Evolutionary conservation across 2,113 vertebrate species (phyloP).

Genomic region (Corapipo altera): DNA sequence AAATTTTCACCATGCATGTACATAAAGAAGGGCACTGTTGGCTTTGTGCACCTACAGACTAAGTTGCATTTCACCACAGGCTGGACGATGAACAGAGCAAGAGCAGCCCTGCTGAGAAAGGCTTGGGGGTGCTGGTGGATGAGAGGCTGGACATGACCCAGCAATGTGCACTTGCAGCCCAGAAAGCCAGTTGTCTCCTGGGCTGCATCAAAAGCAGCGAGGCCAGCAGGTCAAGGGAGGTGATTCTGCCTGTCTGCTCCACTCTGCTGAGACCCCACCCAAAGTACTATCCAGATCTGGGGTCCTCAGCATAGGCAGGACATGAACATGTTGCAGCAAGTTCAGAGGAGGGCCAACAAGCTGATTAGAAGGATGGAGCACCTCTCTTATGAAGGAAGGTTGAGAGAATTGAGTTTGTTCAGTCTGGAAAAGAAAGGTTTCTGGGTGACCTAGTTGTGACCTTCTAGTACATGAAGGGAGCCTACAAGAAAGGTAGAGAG

Average conservation of each 20-base stretch:
- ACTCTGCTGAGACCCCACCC: not conserved
- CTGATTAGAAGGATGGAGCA: not conserved
- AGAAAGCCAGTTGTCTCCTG: not conserved
- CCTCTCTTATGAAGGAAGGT: not conserved
- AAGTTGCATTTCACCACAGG: not conserved
- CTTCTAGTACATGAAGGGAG: not conserved
- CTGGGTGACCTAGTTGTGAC: not conserved
- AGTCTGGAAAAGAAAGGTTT: not conserved
- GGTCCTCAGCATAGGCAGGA: not conserved
- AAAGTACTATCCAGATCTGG: not conserved
- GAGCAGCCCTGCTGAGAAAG: not conserved
- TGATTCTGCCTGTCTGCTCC: not conserved
- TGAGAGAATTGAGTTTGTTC: not conserved
- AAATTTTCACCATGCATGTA: not conserved
- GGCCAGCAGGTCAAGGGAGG: not conserved
- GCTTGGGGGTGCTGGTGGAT: fast-evolving
- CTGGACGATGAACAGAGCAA: not conserved
- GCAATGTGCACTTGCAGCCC: not conserved
- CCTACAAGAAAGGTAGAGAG: not conserved
- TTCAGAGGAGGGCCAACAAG: not conserved
- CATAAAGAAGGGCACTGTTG: not conserved
- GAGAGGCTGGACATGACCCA: not conserved
- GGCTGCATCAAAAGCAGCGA: not conserved
- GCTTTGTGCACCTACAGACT: not conserved
- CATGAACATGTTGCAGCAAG: not conserved